Percentiles rank a stretch among this genome's conserved stretches.
These are phyloP conservation scores for Congeria kusceri DNA, from an alignment of 2,888 invertebrate species.

Conservation along the genomic window DNA sequence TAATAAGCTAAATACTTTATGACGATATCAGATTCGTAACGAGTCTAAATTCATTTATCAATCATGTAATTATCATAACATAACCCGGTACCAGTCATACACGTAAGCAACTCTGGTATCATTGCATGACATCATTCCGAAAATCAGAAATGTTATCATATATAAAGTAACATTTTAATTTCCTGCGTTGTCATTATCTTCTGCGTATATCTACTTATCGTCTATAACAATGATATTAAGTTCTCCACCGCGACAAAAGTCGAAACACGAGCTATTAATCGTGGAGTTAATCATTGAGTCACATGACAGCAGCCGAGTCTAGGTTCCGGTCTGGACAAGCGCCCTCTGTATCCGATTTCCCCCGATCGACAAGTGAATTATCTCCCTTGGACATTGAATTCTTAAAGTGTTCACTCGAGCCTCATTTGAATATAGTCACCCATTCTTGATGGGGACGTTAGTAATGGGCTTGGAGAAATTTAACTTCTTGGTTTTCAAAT, in stretches of 20 bases:
- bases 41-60: too few species aligned
- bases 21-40: too few species aligned
- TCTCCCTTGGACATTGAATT: constrained; percentile 16
- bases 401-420: constrained; percentile 21
- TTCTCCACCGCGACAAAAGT: neutral
- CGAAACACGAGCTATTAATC: constrained; percentile 1
- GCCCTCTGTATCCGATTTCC: constrained; percentile 6
- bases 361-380: constrained; percentile 41
- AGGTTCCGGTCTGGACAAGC: constrained; percentile 2
- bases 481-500: constrained; percentile 54
- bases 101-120: too few species aligned
- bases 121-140: too few species aligned
- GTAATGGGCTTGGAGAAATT: constrained; percentile 50
- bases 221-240: too few species aligned
- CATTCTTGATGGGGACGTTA: constrained; percentile 7
- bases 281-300: constrained; percentile 8
- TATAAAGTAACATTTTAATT: too few species aligned
- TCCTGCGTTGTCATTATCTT: too few species aligned
- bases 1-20: too few species aligned
- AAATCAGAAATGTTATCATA: too few species aligned
- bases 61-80: too few species aligned
- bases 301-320: neutral
- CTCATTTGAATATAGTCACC: constrained; percentile 13
- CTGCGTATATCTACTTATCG: too few species aligned
- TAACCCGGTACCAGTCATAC: too few species aligned